Percentiles rank a stretch among this genome's conserved stretches.
phyloP scores from a whole-genome alignment of 2,113 vertebrate genomes.

The Riparia riparia region DNA sequence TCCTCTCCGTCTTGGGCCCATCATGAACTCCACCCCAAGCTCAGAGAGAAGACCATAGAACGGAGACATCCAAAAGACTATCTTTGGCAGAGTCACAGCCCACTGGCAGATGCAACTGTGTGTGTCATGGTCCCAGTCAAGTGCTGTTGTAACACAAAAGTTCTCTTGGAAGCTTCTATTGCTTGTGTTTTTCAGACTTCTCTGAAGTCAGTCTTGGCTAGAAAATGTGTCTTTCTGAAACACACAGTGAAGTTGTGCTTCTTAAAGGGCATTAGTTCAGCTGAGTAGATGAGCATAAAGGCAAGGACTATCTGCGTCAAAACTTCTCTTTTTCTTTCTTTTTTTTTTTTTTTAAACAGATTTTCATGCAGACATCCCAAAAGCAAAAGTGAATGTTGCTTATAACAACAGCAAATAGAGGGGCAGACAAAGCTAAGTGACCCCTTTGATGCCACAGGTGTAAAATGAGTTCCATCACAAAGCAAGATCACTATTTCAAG shows the following conservation, averaged over 20 bases:
- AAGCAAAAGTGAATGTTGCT: not conserved
- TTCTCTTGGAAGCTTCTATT: slow-evolving; percentile 15
- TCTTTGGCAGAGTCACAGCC: slow-evolving; percentile 15
- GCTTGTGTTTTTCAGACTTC: slow-evolving; percentile 17
- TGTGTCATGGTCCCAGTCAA: not conserved
- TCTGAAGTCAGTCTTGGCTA: slow-evolving; percentile 23
- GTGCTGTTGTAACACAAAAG: slow-evolving; percentile 50
- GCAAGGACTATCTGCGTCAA: not conserved
- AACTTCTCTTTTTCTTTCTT: not conserved
- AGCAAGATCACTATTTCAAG: not conserved
- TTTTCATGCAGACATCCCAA: slow-evolving; percentile 29
- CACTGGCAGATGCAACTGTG: not conserved
- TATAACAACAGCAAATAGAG: not conserved
- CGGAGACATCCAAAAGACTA: not conserved
- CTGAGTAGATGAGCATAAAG: slow-evolving; percentile 39
- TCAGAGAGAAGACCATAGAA: not conserved
- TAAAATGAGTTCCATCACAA: not conserved
- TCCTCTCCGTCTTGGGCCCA: not conserved
- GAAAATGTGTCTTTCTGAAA: slow-evolving; percentile 34
- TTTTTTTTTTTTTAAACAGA: not conserved
- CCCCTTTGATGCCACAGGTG: not conserved
- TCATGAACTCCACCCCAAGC: not conserved
- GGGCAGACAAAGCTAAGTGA: not conserved
- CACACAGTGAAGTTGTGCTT: not conserved
- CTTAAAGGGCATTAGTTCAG: slow-evolving; percentile 31